Conservation (phyloP, 2,797 vertebrate genomes). For the Schizopygopsis pylzovi region DNA sequence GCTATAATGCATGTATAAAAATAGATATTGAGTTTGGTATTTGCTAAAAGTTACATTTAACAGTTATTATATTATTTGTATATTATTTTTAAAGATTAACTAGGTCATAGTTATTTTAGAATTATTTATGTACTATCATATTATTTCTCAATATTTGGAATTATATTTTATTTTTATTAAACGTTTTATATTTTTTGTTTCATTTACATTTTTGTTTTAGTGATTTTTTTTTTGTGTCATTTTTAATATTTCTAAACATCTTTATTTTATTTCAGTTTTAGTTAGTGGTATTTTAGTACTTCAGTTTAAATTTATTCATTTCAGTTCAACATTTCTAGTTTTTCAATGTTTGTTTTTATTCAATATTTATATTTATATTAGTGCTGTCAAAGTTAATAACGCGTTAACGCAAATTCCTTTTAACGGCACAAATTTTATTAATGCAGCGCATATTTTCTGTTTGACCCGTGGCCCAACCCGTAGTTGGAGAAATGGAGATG, state of each 20-base stretch:
- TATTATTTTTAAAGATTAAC: neutral
- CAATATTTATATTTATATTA: too few relatives aligned
- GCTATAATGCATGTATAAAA: neutral
- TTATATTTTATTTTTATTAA: neutral
- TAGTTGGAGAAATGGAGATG: too few relatives aligned
- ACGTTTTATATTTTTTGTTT: neutral
- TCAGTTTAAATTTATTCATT: neutral
- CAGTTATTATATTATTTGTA: neutral
- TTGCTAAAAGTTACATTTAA: neutral
- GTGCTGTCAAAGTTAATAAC: too few relatives aligned
- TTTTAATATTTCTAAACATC: neutral
- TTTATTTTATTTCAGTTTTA: neutral
- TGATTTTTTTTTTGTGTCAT: too few relatives aligned
- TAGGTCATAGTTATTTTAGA: neutral
- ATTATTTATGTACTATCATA: neutral
- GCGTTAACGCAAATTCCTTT: too few relatives aligned
- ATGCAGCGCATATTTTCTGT: too few relatives aligned
- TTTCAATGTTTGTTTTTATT: neutral
- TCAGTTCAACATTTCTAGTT: neutral
- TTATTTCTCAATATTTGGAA: neutral
- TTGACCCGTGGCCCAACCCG: too few relatives aligned
- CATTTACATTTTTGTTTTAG: neutral
- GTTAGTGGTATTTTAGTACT: neutral
- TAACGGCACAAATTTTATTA: too few relatives aligned
- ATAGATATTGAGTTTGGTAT: neutral